phyloP scores from a whole-genome alignment of 2,797 vertebrate genomes.

The Lerista edwardsae region DNA sequence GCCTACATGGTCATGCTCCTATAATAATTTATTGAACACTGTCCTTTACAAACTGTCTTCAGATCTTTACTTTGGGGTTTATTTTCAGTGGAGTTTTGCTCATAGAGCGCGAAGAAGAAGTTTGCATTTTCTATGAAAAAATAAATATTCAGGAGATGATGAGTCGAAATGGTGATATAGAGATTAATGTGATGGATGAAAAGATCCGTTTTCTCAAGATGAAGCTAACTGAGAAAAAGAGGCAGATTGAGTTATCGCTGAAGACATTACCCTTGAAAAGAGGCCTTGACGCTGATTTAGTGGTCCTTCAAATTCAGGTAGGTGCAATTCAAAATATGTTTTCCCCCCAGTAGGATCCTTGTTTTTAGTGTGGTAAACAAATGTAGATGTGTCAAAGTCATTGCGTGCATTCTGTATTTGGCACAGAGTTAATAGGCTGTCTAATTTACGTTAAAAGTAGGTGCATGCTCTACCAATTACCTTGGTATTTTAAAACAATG shows the following conservation, averaged over 20 bases:
- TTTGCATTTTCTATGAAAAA: constrained; percentile 85
- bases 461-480: background rate
- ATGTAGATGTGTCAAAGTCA: background rate
- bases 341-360: background rate
- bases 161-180: constrained; percentile 77
- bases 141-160: constrained; percentile 82
- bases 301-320: constrained; percentile 86
- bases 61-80: constrained; percentile 45
- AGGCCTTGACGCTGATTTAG: constrained; percentile 79
- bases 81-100: constrained; percentile 85
- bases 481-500: background rate
- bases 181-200: constrained; percentile 83
- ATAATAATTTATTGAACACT: too few relatives aligned
- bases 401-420: background rate
- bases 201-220: constrained; percentile 82
- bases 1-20: background rate
- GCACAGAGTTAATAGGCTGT: background rate
- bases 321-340: background rate
- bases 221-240: constrained; percentile 80
- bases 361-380: background rate
- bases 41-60: background rate
- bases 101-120: constrained; percentile 87
- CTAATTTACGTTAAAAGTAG: background rate
- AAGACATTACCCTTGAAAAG: constrained; percentile 76
- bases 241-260: constrained; percentile 76